These are phyloP conservation scores for Cygnus buccinator DNA, from an alignment of 2,113 vertebrate genomes.

Conservation along the genomic window DNA sequence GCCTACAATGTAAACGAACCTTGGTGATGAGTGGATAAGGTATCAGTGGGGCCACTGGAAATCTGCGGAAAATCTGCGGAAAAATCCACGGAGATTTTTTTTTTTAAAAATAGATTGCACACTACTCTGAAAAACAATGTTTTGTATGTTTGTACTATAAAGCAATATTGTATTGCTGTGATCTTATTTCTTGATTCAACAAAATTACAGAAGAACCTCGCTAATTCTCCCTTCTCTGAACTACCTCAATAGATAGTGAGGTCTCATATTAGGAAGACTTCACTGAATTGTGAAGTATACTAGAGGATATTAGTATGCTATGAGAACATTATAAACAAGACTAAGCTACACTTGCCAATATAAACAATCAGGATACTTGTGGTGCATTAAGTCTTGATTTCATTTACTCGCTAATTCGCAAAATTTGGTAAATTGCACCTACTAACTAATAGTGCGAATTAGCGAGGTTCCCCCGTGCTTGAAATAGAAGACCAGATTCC, in stretches of 20 bases:
- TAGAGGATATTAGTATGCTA: slow-evolving; percentile 44
- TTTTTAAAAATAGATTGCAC: slow-evolving; percentile 74
- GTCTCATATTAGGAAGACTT: slow-evolving; percentile 63
- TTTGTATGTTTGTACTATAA: slow-evolving; percentile 66
- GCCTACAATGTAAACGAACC: slow-evolving; percentile 80
- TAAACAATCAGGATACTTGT: neutral
- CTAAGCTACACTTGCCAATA: slow-evolving; percentile 73
- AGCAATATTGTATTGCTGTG: slow-evolving; percentile 69
- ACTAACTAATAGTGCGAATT: slow-evolving; percentile 65
- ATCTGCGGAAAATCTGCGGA: slow-evolving; percentile 86
- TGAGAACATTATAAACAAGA: slow-evolving; percentile 7
- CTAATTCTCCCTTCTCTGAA: slow-evolving; percentile 75
- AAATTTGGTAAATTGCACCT: slow-evolving; percentile 58
- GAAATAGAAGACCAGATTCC: slow-evolving; percentile 63
- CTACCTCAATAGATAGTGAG: slow-evolving; percentile 47
- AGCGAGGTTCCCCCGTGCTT: slow-evolving; percentile 77
- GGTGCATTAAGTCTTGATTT: slow-evolving; percentile 37
- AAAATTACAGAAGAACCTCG: slow-evolving; percentile 78
- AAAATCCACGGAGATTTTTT: slow-evolving; percentile 83
- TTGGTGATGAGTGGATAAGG: slow-evolving; percentile 87
- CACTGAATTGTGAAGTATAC: slow-evolving; percentile 43
- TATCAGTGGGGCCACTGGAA: slow-evolving; percentile 86
- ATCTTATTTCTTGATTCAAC: slow-evolving; percentile 67
- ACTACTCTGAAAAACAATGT: slow-evolving; percentile 73
- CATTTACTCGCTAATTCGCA: slow-evolving; percentile 76